Evolutionary conservation across 2,797 vertebrate genomes (phyloP).

Genomic region (Sebastiscus albofasciatus): DNA sequence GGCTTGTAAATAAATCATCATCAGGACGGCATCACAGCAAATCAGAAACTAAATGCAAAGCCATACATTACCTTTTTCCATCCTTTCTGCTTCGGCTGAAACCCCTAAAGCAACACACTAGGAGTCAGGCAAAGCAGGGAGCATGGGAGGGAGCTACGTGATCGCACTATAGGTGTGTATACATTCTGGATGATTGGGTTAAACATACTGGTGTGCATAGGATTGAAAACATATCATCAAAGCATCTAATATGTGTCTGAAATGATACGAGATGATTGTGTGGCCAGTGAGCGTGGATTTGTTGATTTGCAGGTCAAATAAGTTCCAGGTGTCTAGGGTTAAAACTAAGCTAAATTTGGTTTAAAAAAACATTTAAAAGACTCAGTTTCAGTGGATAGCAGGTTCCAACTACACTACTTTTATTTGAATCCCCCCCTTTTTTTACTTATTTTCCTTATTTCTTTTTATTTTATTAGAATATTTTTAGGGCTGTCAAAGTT

Average conservation of each 20-base stretch:
- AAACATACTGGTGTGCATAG: background rate
- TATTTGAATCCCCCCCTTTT: too few species aligned
- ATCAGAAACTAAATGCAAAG: constrained; percentile 60
- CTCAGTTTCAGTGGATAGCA: background rate
- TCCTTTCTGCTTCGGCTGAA: constrained; percentile 45
- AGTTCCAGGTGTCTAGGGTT: background rate
- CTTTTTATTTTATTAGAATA: too few species aligned
- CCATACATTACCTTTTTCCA: constrained; percentile 77
- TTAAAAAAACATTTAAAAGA: background rate
- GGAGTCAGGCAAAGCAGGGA: constrained; percentile 74
- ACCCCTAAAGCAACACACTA: constrained; percentile 77
- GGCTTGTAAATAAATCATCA: constrained; percentile 18
- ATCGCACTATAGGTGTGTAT: background rate
- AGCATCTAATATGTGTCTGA: background rate
- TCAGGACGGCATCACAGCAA: constrained; percentile 12
- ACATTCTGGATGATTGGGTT: constrained; percentile 18
- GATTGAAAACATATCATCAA: background rate
- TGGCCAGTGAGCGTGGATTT: background rate
- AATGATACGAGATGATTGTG: background rate
- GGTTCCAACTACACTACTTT: background rate
- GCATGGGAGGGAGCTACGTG: constrained; percentile 28
- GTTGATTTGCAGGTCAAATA: constrained; percentile 7
- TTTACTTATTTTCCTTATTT: too few species aligned
- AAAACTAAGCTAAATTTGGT: background rate
- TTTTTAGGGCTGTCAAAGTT: too few species aligned